These are phyloP conservation scores for Cnemophilus loriae DNA, from an alignment of 2,113 vertebrate genomes.

Conservation along the genomic window DNA sequence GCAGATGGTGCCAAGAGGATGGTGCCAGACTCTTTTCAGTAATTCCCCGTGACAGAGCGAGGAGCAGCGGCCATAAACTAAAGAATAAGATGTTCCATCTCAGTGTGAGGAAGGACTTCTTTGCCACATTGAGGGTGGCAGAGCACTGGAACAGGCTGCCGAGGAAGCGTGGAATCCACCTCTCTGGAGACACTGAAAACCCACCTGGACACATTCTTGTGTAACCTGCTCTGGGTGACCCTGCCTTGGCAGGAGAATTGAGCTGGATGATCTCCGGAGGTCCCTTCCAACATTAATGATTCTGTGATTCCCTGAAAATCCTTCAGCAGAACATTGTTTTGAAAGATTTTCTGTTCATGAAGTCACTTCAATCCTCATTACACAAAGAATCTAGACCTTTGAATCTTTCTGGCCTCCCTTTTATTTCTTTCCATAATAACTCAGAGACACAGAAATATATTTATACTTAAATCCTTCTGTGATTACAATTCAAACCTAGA, in stretches of 20 bases:
- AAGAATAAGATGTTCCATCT: neutral
- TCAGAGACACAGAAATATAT: neutral
- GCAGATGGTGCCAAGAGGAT: neutral
- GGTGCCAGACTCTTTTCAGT: neutral
- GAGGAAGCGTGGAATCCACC: neutral
- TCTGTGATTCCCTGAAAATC: neutral
- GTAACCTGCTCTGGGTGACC: neutral
- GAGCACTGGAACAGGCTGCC: neutral
- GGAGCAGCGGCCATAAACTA: neutral
- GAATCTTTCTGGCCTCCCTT: neutral
- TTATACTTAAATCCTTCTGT: neutral
- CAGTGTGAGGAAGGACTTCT: neutral
- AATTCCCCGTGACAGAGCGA: accelerated
- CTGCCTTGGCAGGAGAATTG: neutral
- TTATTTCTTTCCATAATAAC: neutral
- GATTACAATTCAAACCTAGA: neutral
- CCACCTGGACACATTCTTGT: neutral
- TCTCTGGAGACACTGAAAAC: neutral
- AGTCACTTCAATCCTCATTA: neutral
- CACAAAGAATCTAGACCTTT: neutral
- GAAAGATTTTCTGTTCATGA: neutral
- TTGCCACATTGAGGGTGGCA: neutral
- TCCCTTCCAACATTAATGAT: no score
- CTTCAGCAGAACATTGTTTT: neutral
- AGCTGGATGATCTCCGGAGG: neutral